These are phyloP conservation scores for Pristis pectinata DNA, from an alignment of 2,797 vertebrate genomes.

Conservation along the genomic window DNA sequence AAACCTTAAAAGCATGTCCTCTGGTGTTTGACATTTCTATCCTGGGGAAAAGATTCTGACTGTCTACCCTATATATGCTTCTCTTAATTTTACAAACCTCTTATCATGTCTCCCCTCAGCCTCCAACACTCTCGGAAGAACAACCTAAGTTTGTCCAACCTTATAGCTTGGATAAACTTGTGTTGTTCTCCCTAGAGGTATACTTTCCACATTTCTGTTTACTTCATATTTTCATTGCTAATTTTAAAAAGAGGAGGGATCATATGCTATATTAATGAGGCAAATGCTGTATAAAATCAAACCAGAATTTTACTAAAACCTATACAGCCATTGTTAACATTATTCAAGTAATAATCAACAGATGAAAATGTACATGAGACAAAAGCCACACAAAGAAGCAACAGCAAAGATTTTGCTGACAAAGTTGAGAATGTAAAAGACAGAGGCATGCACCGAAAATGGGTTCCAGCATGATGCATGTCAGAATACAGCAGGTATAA, in stretches of 20 bases:
- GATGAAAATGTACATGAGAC: background rate
- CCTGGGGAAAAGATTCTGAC: too few relatives aligned
- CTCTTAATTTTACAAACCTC: too few relatives aligned
- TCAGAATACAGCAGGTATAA: background rate
- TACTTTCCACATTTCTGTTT: too few relatives aligned
- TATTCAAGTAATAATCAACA: background rate
- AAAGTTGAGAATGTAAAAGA: background rate
- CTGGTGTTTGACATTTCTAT: too few relatives aligned
- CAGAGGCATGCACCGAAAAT: background rate
- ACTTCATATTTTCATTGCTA: background rate
- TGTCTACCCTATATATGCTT: too few relatives aligned
- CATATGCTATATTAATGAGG: background rate
- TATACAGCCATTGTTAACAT: background rate
- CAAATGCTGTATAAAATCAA: background rate
- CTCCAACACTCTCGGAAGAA: too few relatives aligned
- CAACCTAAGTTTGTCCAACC: too few relatives aligned
- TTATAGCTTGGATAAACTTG: too few relatives aligned
- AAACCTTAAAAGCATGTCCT: too few relatives aligned
- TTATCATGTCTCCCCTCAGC: too few relatives aligned
- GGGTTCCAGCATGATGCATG: background rate
- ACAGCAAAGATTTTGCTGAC: background rate
- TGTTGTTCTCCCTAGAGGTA: too few relatives aligned
- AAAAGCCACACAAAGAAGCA: background rate
- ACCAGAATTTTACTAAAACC: background rate
- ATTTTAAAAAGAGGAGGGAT: background rate